Percentiles rank a stretch among this genome's conserved stretches.
phyloP scores from a whole-genome alignment of 2,113 vertebrate species.

The Pelecanoides urinatrix region DNA sequence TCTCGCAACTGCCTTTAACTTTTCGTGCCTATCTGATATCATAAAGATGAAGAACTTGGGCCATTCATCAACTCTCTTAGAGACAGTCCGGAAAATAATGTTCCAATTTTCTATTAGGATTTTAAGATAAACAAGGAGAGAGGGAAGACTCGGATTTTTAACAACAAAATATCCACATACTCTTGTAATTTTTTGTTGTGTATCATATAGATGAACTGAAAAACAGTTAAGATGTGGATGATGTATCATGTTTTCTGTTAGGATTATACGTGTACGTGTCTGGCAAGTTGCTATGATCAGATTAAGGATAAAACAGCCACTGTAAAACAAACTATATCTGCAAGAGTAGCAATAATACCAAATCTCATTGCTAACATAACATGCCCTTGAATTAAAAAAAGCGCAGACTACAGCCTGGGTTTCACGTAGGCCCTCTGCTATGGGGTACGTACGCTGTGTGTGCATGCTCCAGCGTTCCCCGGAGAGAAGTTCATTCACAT shows the following conservation, averaged over 20 bases:
- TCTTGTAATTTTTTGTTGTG: not conserved
- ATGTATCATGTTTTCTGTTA: not conserved
- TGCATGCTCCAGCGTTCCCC: not conserved
- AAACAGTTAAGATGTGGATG: not conserved
- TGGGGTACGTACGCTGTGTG: not conserved
- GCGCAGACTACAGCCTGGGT: no score
- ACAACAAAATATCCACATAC: fast-evolving
- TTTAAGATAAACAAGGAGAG: not conserved
- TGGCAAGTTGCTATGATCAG: not conserved
- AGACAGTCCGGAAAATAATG: not conserved
- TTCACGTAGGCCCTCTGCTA: not conserved
- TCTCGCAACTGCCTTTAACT: not conserved
- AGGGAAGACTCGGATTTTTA: not conserved
- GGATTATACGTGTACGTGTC: not conserved
- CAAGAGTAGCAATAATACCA: not conserved
- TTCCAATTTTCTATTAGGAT: not conserved
- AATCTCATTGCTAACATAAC: not conserved
- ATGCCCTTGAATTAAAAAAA: not conserved
- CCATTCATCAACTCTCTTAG: not conserved
- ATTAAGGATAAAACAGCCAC: not conserved
- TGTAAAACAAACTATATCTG: not conserved
- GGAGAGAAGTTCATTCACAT: not conserved
- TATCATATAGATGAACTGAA: not conserved
- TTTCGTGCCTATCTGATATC: fast-evolving
- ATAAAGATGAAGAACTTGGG: not conserved